phyloP scores from a whole-genome alignment of 35 echinoderm and acorn worm genomes.

The Lytechinus pictus region DNA sequence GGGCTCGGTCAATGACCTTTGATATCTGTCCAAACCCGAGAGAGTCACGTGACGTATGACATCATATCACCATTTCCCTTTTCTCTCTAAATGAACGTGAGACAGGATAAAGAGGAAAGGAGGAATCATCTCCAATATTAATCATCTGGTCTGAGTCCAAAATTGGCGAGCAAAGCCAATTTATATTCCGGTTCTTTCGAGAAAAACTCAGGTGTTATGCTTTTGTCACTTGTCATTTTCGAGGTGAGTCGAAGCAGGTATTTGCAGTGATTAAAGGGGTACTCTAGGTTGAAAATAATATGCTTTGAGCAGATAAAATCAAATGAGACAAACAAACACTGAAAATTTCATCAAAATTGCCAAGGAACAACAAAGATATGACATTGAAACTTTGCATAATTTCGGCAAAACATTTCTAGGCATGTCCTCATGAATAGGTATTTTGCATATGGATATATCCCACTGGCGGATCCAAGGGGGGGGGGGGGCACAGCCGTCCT shows the following conservation, averaged over 20 bases:
- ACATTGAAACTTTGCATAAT: no score
- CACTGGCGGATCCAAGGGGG: no score
- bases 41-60: not conserved
- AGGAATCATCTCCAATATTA: slow-evolving; percentile 6
- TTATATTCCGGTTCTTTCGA: not conserved
- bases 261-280: no score
- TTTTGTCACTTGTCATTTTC: not conserved
- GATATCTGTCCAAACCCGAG: not conserved
- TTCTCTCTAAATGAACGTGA: not conserved
- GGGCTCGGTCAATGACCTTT: not conserved
- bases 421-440: no score
- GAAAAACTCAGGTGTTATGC: not conserved
- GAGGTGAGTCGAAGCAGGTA: not conserved
- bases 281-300: no score
- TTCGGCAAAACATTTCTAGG: no score
- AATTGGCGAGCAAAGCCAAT: not conserved
- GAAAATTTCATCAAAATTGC: no score
- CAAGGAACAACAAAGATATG: no score
- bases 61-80: not conserved
- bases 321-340: no score
- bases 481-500: no score
- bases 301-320: no score
- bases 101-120: not conserved
- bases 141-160: not conserved
- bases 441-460: no score